phyloP scores from a whole-genome alignment of 2,113 vertebrate species.

The Macrotus californicus region DNA sequence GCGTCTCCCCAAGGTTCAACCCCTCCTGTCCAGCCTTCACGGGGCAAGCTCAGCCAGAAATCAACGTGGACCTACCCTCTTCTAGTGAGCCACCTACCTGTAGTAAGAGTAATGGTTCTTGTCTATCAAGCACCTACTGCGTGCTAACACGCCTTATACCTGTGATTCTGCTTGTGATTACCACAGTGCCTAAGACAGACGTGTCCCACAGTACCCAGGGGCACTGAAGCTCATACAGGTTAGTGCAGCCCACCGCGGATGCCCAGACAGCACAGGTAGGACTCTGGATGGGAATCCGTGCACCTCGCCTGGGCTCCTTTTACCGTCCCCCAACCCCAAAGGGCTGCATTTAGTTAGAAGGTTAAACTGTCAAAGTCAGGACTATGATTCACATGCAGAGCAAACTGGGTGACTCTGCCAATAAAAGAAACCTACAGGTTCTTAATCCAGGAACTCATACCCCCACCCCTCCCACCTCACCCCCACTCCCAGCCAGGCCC shows the following conservation, averaged over 20 bases:
- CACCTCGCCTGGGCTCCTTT: not conserved
- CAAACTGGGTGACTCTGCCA: not conserved
- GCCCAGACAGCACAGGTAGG: not conserved
- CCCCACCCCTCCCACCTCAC: not conserved
- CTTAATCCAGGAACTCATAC: not conserved
- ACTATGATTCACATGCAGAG: not conserved
- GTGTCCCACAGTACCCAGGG: not conserved
- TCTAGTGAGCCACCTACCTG: not conserved
- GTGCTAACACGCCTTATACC: not conserved
- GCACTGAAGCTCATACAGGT: not conserved
- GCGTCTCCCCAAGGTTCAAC: constrained; percentile 6
- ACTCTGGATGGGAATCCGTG: not conserved
- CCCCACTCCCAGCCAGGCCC: not conserved
- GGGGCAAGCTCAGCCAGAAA: not conserved
- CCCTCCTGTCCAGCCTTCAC: not conserved
- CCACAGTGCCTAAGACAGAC: not conserved
- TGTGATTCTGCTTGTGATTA: not conserved
- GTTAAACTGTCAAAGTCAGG: constrained; percentile 21
- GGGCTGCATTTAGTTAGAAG: not conserved
- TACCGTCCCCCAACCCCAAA: not conserved
- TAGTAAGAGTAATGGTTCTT: not conserved
- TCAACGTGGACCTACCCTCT: not conserved
- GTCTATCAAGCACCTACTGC: not conserved
- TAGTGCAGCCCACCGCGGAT: not conserved
- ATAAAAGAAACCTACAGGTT: not conserved